Base-by-base conservation (phyloP, 2,113 vertebrate species). In the Saccopteryx bilineata region DNA sequence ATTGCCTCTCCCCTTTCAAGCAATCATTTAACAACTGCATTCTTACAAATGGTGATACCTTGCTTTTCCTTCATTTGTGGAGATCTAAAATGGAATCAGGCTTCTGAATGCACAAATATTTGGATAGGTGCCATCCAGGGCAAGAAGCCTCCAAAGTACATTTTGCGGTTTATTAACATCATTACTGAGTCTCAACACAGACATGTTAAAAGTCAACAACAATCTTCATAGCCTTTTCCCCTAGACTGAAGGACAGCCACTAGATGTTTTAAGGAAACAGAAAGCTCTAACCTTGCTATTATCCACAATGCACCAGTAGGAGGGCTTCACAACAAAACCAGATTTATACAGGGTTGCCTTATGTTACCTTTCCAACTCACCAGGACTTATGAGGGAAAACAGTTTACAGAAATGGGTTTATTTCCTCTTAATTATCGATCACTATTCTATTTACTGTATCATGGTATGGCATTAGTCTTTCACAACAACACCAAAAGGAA, bases 201-300 rank as follows among this genome's bases (percentile, higher is more conserved):
- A 89, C 81, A 66, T 74, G 21, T 84, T 54, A 91, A 28, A 79
- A 72, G 90, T 39, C 87, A 94, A 88, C 79, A 71, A 33, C 24
- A 39, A 17, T 60, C 8, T 31, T 78, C 21, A 46, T 1, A 46
- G n/a, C 28, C 31, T 56, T 33, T 85, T 82, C 14, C 56, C 46
- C 28, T 91, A 48, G n/a, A 54, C 63, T 69, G 28, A 90, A 50
- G 50, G 54, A 39, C 0, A 61, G 18, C 14, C 50, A 65, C 21
- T 48, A 21, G 28, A 21, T 80, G n/a, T 60, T 71, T 76, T 72
- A 56, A 84, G n/a, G 39, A 81, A 85, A 50, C 31, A 81, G 61
- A 92, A 92, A 92, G 2, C 33, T 54, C 50, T 58, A 69, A 66
- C 58, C 21, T 90, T 76, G 71, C 24, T 78, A 1, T 33, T 33